Conservation (phyloP, 2,888 invertebrate species). For the Macrosiphum euphorbiae region DNA sequence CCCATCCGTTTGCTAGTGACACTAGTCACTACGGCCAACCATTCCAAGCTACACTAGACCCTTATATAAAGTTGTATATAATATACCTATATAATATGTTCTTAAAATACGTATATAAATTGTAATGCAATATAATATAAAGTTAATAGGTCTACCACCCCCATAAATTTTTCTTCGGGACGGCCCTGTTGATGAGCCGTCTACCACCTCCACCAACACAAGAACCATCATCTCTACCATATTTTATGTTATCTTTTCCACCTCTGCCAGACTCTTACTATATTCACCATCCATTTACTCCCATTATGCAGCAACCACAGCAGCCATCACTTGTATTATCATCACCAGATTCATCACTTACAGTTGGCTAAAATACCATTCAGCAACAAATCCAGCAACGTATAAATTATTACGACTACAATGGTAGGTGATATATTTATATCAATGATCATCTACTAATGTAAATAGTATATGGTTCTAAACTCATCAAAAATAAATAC, state of each 20-base stretch:
- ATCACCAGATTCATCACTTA: background rate
- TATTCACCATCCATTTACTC: background rate
- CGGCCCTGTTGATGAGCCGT: background rate
- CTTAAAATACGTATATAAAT: no score
- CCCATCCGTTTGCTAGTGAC: no score
- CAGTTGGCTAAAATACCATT: background rate
- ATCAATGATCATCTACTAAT: background rate
- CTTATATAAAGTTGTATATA: no score
- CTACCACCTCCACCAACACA: background rate
- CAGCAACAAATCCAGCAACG: background rate
- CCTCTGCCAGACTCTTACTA: background rate
- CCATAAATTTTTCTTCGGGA: no score
- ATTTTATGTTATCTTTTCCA: background rate
- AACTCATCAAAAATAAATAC: background rate
- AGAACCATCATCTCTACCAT: background rate
- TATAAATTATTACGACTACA: background rate
- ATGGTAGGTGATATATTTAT: background rate
- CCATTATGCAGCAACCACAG: background rate
- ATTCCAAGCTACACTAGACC: no score
- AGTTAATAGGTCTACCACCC: no score
- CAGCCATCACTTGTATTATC: background rate
- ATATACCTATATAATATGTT: no score
- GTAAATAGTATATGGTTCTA: background rate
- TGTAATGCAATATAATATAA: no score
- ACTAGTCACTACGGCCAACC: no score